phyloP scores from a whole-genome alignment of 2,888 invertebrate genomes.

The Muscina levida region DNA sequence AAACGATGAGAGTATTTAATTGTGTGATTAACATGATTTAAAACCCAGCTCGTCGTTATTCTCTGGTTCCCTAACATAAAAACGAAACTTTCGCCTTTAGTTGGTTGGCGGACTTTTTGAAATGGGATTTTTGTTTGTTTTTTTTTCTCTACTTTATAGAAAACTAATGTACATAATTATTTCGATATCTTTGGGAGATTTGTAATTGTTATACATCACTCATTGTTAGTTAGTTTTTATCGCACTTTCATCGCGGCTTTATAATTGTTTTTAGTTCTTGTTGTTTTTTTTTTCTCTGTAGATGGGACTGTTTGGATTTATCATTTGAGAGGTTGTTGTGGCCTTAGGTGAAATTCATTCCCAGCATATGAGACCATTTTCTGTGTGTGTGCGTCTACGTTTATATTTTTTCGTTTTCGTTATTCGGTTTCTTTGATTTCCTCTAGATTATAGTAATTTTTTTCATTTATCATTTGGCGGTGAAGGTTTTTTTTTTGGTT shows the following conservation, averaged over 20 bases:
- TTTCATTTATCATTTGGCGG: slow-evolving; percentile 26
- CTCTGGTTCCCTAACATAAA: neutral
- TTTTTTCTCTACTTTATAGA: neutral
- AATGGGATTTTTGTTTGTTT: neutral
- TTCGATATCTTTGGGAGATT: neutral
- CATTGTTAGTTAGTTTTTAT: neutral
- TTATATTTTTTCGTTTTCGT: slow-evolving; percentile 1
- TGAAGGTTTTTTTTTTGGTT: neutral
- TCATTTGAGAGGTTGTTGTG: neutral
- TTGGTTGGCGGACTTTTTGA: neutral
- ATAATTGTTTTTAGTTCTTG: slow-evolving; percentile 9
- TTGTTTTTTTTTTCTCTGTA: neutral
- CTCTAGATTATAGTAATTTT: neutral
- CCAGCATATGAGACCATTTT: neutral
- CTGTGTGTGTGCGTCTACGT: neutral
- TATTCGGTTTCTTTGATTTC: slow-evolving; percentile 32
- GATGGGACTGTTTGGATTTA: neutral
- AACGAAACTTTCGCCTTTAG: neutral
- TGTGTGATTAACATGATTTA: slow-evolving; percentile 8
- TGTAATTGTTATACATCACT: neutral
- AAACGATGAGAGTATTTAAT: neutral
- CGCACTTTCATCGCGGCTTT: slow-evolving; percentile 3
- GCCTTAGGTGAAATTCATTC: slow-evolving; percentile 3
- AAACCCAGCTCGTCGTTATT: neutral
- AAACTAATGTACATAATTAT: slow-evolving; percentile 10